Conservation (phyloP, 1,140 invertebrate genomes). For the Hydropsyche tenuis region DNA sequence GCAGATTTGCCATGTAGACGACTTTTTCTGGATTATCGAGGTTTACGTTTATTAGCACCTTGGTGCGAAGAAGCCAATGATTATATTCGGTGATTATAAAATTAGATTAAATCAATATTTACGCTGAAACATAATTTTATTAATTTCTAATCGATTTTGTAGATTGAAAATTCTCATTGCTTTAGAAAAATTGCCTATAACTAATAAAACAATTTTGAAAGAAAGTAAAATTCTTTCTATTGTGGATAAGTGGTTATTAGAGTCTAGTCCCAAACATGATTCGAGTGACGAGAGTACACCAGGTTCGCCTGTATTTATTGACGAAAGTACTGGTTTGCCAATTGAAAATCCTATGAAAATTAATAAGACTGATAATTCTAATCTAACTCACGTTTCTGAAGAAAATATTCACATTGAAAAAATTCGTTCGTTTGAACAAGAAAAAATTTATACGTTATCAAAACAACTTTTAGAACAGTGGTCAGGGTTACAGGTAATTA, state of each 20-base stretch:
- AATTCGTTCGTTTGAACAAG: constrained; percentile 13
- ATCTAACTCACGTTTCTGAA: background rate
- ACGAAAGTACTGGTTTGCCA: constrained; percentile 57
- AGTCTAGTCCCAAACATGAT: constrained; percentile 48
- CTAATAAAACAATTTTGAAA: constrained; percentile 90
- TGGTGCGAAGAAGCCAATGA: constrained; percentile 82
- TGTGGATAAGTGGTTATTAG: constrained; percentile 77
- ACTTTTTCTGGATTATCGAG: constrained; percentile 94
- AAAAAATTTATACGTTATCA: constrained; percentile 67
- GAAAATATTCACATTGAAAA: background rate
- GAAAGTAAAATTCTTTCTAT: constrained; percentile 88
- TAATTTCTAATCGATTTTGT: constrained; percentile 51
- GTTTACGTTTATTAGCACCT: constrained; percentile 85
- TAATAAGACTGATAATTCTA: background rate
- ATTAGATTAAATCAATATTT: background rate
- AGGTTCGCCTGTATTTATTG: constrained; percentile 53
- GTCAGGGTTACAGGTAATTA: constrained; percentile 79
- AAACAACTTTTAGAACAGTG: constrained; percentile 74
- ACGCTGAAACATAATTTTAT: background rate
- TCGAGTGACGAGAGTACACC: constrained; percentile 44
- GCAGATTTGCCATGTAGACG: constrained; percentile 82
- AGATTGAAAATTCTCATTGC: constrained; percentile 82
- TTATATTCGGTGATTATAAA: constrained; percentile 61
- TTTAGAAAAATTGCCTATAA: constrained; percentile 83
- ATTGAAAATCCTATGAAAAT: constrained; percentile 19